These are phyloP conservation scores for Formica exsecta DNA, from an alignment of 1,140 invertebrate species.

Conservation along the genomic window DNA sequence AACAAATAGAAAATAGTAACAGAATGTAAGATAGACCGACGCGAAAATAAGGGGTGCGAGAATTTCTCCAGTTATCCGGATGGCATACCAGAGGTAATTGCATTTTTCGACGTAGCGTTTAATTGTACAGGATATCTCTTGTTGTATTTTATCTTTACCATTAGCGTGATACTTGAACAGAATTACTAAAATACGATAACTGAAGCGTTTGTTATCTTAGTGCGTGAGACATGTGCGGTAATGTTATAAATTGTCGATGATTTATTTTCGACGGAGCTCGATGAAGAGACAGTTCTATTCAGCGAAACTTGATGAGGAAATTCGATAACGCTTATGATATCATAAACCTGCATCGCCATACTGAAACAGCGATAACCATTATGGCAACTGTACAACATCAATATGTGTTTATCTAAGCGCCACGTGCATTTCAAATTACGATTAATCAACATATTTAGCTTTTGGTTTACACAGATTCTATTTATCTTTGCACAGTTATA, in stretches of 20 bases:
- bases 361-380: slow-evolving; percentile 35
- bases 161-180: slow-evolving; percentile 14
- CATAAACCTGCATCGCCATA: slow-evolving; percentile 52
- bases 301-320: slow-evolving; percentile 42
- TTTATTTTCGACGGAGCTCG: slow-evolving; percentile 38
- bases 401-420: slow-evolving; percentile 55
- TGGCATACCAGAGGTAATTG: slow-evolving; percentile 37
- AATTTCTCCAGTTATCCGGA: background rate
- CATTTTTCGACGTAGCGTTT: slow-evolving; percentile 35
- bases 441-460: background rate
- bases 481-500: background rate
- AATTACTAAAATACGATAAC: slow-evolving; percentile 19
- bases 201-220: slow-evolving; percentile 17
- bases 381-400: slow-evolving; percentile 59
- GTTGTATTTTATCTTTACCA: slow-evolving; percentile 44
- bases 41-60: background rate
- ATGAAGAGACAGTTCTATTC: slow-evolving; percentile 12
- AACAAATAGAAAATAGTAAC: background rate
- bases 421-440: slow-evolving; percentile 24
- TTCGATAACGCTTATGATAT: slow-evolving; percentile 55
- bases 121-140: slow-evolving; percentile 28
- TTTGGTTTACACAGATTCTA: background rate
- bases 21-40: slow-evolving; percentile 14
- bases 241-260: slow-evolving; percentile 25
- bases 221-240: background rate